Evolutionary conservation across 2,888 invertebrate genomes (phyloP).

Genomic region (Leptopilina syphax): DNA sequence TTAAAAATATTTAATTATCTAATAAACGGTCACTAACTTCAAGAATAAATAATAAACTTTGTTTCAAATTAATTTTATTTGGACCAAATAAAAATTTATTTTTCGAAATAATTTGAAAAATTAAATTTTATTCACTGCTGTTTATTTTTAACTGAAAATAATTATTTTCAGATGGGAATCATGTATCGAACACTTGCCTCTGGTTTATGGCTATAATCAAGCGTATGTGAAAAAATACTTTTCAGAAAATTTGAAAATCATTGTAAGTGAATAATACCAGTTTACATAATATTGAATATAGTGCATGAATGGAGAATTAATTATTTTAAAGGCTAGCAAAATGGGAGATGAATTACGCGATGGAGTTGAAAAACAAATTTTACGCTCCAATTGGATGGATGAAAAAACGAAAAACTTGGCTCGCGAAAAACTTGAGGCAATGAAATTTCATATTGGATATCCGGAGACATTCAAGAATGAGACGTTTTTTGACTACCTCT

Average conservation of each 20-base stretch:
- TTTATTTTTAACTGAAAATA: not conserved
- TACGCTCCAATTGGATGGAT: slow-evolving; percentile 47
- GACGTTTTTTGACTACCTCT: slow-evolving; percentile 41
- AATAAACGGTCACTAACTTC: too few species aligned
- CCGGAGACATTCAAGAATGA: slow-evolving; percentile 49
- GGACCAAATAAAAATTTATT: too few species aligned
- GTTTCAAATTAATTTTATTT: too few species aligned
- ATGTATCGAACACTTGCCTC: slow-evolving; percentile 27
- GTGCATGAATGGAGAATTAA: not conserved
- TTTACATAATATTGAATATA: too few species aligned
- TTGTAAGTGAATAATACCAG: slow-evolving; percentile 25
- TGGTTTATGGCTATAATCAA: slow-evolving; percentile 35
- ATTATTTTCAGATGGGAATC: slow-evolving; percentile 29
- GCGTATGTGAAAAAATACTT: slow-evolving; percentile 43
- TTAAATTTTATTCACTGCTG: not conserved
- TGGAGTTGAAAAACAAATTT: slow-evolving; percentile 44
- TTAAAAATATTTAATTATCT: too few species aligned
- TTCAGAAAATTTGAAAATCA: slow-evolving; percentile 24
- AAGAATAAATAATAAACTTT: too few species aligned
- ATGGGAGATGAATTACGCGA: slow-evolving; percentile 44
- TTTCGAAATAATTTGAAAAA: too few species aligned
- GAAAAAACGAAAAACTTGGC: slow-evolving; percentile 40
- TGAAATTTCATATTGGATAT: slow-evolving; percentile 51
- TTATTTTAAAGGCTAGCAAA: slow-evolving; percentile 38
- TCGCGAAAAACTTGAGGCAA: slow-evolving; percentile 45